Evolutionary conservation across 2,888 invertebrate genomes (phyloP).

Genomic region (Drosophila acutilabella): DNA sequence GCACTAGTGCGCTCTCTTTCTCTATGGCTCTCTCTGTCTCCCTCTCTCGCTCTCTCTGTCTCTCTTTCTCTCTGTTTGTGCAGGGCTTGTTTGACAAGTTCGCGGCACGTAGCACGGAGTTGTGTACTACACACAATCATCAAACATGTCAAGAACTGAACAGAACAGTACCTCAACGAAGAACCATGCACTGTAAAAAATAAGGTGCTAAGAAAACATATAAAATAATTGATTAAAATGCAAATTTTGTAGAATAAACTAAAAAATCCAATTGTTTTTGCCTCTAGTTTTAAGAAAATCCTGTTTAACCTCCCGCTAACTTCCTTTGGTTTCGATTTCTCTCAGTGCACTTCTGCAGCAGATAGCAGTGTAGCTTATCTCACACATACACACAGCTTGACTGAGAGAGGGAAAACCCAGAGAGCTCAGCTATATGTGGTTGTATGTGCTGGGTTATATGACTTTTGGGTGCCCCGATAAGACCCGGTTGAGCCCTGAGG

Average conservation of each 20-base stretch:
- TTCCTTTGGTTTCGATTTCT: no score
- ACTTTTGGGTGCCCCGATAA: slow-evolving; percentile 70
- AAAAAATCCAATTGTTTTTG: no score
- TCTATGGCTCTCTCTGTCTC: slow-evolving; percentile 11
- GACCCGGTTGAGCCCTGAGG: slow-evolving; percentile 15
- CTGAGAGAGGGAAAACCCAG: slow-evolving; percentile 24
- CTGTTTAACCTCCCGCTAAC: no score
- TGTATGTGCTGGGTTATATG: slow-evolving; percentile 62
- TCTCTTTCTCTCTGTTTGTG: slow-evolving; percentile 49
- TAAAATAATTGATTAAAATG: no score
- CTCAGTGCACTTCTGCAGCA: slow-evolving; percentile 29
- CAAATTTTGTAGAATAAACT: no score
- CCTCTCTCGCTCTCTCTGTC: slow-evolving; percentile 7
- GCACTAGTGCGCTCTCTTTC: slow-evolving; percentile 12
- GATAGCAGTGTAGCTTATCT: slow-evolving; percentile 67
- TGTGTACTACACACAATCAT: slow-evolving; percentile 74
- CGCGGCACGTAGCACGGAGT: slow-evolving; percentile 73
- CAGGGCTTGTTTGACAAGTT: slow-evolving; percentile 75
- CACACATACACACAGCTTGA: slow-evolving; percentile 15
- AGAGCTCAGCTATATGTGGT: slow-evolving; percentile 19
- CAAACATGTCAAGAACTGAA: slow-evolving; percentile 49
- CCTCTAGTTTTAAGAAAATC: no score
- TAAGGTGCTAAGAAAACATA: no score
- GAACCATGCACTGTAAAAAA: slow-evolving; percentile 13
- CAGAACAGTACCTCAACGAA: slow-evolving; percentile 27